Base-by-base conservation (phyloP, 2,113 vertebrate genomes). In the Danio rerio region DNA sequence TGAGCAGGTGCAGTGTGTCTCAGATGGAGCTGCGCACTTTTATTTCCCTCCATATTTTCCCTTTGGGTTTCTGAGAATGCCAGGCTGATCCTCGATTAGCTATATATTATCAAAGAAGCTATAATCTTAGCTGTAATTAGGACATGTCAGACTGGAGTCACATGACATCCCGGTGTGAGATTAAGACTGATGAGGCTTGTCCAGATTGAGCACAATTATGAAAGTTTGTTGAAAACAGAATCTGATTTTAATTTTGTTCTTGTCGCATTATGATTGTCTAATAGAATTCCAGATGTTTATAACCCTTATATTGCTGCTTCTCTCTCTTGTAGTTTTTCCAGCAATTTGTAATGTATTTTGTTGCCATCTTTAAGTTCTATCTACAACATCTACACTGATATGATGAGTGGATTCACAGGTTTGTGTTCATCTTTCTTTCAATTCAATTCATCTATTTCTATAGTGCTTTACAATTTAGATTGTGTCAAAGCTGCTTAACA, bases 1-100 rank as follows among this genome's bases (percentile, higher is more conserved):
- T 79, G 49, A 52, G 31, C 47, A 79, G 62, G 76, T 15, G 55
- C 21, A 74, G 71, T n/a, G 53, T 66, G 16, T 78, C 18, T 78
- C 49, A 61, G 49, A 49, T 11, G 11, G 15, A 20, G 18, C 73
- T 11, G 8, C 20, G 2, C 18, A 16, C 12, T 21, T 50, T 42
- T 61, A 9, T 61, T 18, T 61, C 5, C 11, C 12, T 6, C 7
- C n/a, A 43, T n/a, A 42, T n/a, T 56, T 74, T 43, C 40, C 40
- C 31, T 56, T 55, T n/a, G 40, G 42, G 9, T 77, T 18, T 49
- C 15, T 62, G 31, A 4, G 9, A 58, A 6, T 20, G 53, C 3
- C 5, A 7, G 16, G 43, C 4, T 6, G 55, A 75, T 75, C 42
- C 16, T 18, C 4, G 4, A 20, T 75, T 52, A 20, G 11, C 47